phyloP scores from a whole-genome alignment of 2,797 vertebrate genomes.

The Neosilurus hyrtlii region DNA sequence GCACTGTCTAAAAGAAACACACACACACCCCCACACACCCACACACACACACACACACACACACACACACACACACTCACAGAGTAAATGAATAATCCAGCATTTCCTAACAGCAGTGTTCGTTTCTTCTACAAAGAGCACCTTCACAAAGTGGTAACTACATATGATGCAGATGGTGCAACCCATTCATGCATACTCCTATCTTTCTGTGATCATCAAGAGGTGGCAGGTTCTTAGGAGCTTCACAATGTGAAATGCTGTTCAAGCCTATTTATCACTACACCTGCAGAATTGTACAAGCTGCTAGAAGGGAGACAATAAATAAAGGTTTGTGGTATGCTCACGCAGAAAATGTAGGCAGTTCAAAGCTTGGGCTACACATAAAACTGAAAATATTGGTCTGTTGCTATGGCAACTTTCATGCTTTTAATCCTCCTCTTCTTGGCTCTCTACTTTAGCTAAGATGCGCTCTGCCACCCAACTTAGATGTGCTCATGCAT shows the following conservation, averaged over 20 bases:
- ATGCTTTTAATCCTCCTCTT: constrained; percentile 64
- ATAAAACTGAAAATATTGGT: constrained; percentile 67
- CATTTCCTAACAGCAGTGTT: background rate
- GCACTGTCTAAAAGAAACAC: background rate
- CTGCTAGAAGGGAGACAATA: constrained; percentile 26
- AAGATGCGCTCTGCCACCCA: constrained; percentile 51
- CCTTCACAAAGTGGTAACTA: background rate
- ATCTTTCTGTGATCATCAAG: constrained; percentile 27
- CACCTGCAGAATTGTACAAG: constrained; percentile 7
- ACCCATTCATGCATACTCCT: constrained; percentile 15
- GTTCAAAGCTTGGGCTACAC: constrained; percentile 60
- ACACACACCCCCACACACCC: background rate
- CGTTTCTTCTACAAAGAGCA: background rate
- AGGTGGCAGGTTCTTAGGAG: constrained; percentile 23
- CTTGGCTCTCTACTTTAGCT: constrained; percentile 44
- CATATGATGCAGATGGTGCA: constrained; percentile 23
- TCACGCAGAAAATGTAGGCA: constrained; percentile 60
- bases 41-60: constrained; percentile 5
- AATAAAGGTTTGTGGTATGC: constrained; percentile 38
- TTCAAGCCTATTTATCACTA: constrained; percentile 14
- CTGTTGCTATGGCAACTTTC: constrained; percentile 77
- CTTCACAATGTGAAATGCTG: constrained; percentile 16
- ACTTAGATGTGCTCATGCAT: constrained; percentile 50
- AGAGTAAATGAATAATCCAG: background rate
- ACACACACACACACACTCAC: background rate